Percentiles rank a stretch among this genome's conserved stretches.
Evolutionary conservation across 2,113 vertebrate species (phyloP).

Genomic region (Pao palembangensis): DNA sequence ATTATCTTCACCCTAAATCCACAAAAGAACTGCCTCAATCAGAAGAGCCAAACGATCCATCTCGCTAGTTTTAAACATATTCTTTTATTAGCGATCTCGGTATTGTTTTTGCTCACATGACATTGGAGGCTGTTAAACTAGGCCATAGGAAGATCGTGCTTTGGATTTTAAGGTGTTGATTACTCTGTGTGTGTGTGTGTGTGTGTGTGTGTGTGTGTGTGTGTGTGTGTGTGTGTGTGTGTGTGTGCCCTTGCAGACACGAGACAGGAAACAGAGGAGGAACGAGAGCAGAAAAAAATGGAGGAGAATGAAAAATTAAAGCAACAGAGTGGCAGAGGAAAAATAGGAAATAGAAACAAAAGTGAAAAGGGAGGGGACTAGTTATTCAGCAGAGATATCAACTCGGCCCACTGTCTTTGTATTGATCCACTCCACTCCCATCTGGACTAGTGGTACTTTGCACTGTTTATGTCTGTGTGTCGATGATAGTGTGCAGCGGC

Average conservation of each 20-base stretch:
- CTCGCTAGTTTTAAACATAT: constrained; percentile 37
- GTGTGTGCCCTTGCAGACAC: constrained; percentile 7
- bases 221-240: background rate
- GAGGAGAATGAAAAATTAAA: constrained; percentile 4
- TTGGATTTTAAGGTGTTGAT: constrained; percentile 63
- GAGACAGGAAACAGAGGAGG: constrained; percentile 4
- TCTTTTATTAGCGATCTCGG: constrained; percentile 34
- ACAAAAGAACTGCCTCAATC: constrained; percentile 22
- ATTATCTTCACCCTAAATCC: constrained; percentile 52
- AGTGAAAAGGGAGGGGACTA: constrained; percentile 5
- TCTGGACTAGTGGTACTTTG: constrained; percentile 50
- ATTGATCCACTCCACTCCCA: constrained; percentile 61
- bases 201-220: constrained; percentile 1
- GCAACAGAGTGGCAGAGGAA: background rate
- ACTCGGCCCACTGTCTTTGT: constrained; percentile 53
- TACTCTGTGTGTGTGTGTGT: constrained; percentile 23
- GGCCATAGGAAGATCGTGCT: constrained; percentile 63
- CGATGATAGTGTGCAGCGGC: constrained; percentile 4
- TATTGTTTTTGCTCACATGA: constrained; percentile 56
- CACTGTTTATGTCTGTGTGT: constrained; percentile 17
- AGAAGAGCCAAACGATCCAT: constrained; percentile 29
- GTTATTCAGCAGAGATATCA: constrained; percentile 53
- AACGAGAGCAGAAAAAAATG: background rate
- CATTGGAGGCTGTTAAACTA: constrained; percentile 59
- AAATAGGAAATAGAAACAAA: constrained; percentile 4